Evolutionary conservation across 2,888 invertebrate genomes (phyloP), one percentile per base, ranked within the genome.

Genomic region (Orchesellides sinensis): DNA sequence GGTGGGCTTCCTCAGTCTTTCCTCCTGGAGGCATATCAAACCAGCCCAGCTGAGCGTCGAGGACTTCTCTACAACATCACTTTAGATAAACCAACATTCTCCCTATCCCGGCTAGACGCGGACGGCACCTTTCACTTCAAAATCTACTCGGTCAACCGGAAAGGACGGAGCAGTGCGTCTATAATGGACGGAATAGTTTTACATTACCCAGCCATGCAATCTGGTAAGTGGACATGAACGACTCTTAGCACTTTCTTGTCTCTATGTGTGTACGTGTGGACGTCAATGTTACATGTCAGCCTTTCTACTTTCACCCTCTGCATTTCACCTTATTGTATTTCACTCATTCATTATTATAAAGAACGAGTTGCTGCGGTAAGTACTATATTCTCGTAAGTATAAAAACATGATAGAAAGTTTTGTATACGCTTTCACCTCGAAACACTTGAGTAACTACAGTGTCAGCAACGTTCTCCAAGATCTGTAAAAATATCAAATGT

Each of bases 1-100:
- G 96, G 96, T 82, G 96, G 96, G 86, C 93, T 96, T 89, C 95
- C 96, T 82, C 96, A 96, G 91, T 92, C 93, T 90, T 96, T 96
- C 92, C 92, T 95, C 72, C 92, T 96, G 86, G 96, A 96, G 91
- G 83, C 83, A 32, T 83, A 69, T 25, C 83, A 83, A 75, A 74
- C 83, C 2, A 69, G 70, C 27, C 87, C 87, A 17, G n/a, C 79
- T 29, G 77, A 80, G 74, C 87, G 86, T 56, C 86, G 87, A 21
- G 87, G 88, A 66, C 85, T 87, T 52, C 84, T 85, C 66, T 92
- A 93, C 89, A 95, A 94, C 90, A 91, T 94, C 88, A 92, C 93
- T 4, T 91, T 93, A 17, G 90, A 91, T 79, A 92, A 93, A 83
- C 95, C 96, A 47, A 91, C 92, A 88, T 96, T 96, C 91, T 93